Evolutionary conservation across 2,113 vertebrate species (phyloP).

Genomic region (Macaca nemestrina): DNA sequence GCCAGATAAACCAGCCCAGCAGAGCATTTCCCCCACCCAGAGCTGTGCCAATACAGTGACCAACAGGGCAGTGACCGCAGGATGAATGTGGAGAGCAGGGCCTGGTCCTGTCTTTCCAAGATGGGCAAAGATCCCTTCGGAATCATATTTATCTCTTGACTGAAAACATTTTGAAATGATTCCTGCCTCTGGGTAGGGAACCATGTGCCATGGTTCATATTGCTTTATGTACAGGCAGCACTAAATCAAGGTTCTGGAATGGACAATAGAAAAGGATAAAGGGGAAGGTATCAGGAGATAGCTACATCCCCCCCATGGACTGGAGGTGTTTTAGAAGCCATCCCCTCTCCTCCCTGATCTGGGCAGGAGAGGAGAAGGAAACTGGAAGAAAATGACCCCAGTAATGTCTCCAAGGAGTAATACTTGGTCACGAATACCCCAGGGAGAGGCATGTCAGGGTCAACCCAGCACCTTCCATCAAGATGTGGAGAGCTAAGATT

Average conservation of each 20-base stretch:
- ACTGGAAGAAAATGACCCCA: background rate
- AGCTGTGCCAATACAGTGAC: background rate
- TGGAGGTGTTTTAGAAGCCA: background rate
- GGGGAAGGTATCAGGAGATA: background rate
- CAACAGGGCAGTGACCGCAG: background rate
- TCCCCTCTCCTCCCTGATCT: background rate
- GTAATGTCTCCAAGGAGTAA: background rate
- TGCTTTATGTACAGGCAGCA: background rate
- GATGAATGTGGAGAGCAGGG: background rate
- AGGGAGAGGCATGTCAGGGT: background rate
- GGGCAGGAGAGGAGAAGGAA: background rate
- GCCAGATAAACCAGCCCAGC: background rate
- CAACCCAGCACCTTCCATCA: background rate
- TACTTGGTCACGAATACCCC: background rate
- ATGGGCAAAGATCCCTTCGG: background rate
- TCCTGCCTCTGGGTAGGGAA: background rate
- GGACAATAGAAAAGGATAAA: background rate
- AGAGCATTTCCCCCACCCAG: background rate
- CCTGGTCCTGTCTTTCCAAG: background rate
- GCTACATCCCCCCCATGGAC: background rate
- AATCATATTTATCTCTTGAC: background rate
- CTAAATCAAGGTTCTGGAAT: background rate
- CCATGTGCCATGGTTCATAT: fast-evolving
- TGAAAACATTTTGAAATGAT: background rate
- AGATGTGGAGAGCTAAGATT: background rate